Evolutionary conservation across 2,888 invertebrate genomes (phyloP), one percentile per base, ranked within the genome.

Genomic region (Eupeodes luniger): DNA sequence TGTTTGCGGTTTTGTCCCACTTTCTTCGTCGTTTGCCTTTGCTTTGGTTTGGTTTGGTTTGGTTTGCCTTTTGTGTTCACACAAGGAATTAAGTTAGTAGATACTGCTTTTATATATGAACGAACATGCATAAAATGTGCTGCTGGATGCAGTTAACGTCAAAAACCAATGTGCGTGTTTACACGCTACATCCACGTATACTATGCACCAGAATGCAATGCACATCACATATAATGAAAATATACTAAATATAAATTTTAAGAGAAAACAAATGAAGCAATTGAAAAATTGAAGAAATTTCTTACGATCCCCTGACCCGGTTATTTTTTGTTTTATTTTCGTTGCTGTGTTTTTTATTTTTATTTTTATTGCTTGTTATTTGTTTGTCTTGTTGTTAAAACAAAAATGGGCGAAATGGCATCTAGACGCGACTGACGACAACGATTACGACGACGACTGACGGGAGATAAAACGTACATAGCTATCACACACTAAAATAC

Each of bases 11-110:
- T 85, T 76, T 69, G 83, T 78, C 85, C 84, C 89, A 90, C 89
- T 90, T 90, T 89, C 90, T 90, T 90, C 91, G 87, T 90, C 91
- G 87, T 90, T 72, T 59, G 80, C 51, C 27, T 27, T 27, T 27
- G 27, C 27, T 27, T 27, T 19, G 19, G 1, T 19, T 27, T 27
- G 27, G 1, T 27, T 27, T 27, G 27, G 2, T 27, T 1, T 2
- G 27, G 87, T 90, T 72, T 59, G 80, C 51, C 80, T 79, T 90
- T 72, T 72, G 55, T 72, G 72, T 72, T 85, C 85, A 89, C 74
- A 82, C 86, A 83, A 70, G 79, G 83, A 83, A 75, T 67, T 70
- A 53, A 72, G 57, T 72, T 62, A 61, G 61, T 9, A 40, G 40
- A 40, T 40, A 34, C 44, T 67, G 47, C 66, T 27, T 51, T n/a